Conservation (phyloP, 2,113 vertebrate species). For the Indicator maculatus region DNA sequence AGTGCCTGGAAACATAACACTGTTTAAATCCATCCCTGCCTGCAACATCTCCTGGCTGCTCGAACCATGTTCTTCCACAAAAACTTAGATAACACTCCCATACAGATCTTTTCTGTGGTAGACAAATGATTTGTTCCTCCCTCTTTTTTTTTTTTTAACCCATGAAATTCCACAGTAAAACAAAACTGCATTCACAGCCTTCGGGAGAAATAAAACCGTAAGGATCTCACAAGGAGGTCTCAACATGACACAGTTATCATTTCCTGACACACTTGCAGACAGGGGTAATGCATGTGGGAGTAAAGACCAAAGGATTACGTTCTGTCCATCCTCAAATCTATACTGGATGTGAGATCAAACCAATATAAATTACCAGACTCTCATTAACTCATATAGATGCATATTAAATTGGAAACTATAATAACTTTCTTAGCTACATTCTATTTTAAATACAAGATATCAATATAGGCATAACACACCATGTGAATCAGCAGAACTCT, state of each 20-base stretch:
- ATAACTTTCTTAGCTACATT: background rate
- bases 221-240: background rate
- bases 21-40: background rate
- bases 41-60: background rate
- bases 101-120: background rate
- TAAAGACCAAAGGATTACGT: background rate
- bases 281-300: background rate
- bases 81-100: background rate
- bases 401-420: background rate
- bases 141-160: background rate
- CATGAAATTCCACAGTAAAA: background rate
- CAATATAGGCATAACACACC: background rate
- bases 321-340: background rate
- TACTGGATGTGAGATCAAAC: background rate
- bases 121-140: background rate
- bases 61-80: background rate
- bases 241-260: background rate
- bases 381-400: background rate
- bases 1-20: background rate
- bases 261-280: background rate
- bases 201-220: background rate
- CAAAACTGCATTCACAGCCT: background rate
- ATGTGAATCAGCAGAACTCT: background rate
- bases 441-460: background rate
- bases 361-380: background rate